Conservation (phyloP, 2,888 invertebrate species). For the Acanthopleura granulata region DNA sequence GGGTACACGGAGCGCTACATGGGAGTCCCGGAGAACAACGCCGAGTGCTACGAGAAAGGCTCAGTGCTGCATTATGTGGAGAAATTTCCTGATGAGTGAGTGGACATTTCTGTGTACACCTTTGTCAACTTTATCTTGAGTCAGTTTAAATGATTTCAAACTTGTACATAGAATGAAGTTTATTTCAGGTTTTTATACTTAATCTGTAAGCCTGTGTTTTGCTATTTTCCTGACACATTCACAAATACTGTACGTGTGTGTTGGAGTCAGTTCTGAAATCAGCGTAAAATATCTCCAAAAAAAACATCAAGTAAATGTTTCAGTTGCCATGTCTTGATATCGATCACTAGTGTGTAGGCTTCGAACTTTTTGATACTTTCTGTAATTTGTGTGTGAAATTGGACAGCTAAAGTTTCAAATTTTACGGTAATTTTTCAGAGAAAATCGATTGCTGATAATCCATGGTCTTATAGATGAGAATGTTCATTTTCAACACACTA, state of each 20-base stretch:
- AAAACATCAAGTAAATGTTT: too few species aligned
- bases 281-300: too few species aligned
- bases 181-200: too few species aligned
- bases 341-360: background rate
- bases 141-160: too few species aligned
- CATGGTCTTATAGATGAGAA: conserved; percentile 99
- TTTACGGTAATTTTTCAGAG: conserved; percentile 57
- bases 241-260: too few species aligned
- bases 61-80: conserved; percentile 88
- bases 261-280: too few species aligned
- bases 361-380: background rate
- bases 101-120: conserved; percentile 22
- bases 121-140: too few species aligned
- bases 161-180: too few species aligned
- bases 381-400: background rate
- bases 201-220: too few species aligned
- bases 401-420: too few species aligned
- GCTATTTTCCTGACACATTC: too few species aligned
- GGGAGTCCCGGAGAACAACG: conserved; percentile 85
- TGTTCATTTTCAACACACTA: conserved; percentile 97
- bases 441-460: conserved; percentile 86
- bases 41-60: conserved; percentile 82
- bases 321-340: background rate
- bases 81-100: conserved; percentile 90
- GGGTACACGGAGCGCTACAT: conserved; percentile 99